Base-by-base conservation (phyloP, 2,113 vertebrate species). In the Oceanites oceanicus region DNA sequence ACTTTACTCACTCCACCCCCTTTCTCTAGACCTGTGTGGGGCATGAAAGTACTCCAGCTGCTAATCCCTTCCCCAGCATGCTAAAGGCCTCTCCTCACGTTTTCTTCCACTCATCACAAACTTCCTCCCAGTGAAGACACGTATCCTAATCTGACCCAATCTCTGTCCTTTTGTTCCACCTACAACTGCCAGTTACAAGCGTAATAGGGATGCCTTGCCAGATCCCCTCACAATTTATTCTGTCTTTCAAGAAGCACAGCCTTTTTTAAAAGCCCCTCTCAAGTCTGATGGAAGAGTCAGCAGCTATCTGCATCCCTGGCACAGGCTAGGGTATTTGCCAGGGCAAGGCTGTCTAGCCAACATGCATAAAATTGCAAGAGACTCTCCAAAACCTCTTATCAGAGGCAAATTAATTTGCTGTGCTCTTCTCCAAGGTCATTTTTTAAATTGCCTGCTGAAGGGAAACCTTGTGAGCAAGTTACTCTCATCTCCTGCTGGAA, bases 331-430 rank as follows among this genome's bases (percentile, higher is more conserved):
- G 90, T 89, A 44, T 49, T 88, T 96, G 62, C 92, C 77, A 72
- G 90, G 93, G 66, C 90, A 96, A 96, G 93, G 58, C 70, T 95
- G 36, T 79, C 70, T 74, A 90, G 71, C 77, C 95, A 95, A 90
- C 67, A 63, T 20, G 65, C 76, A 86, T 78, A 84, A 91, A 94
- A 94, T 94, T 84, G 65, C 61, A 86, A 86, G 52, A 78, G 59
- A 40, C 67, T 96, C 88, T 93, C 92, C 94, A 92, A 93, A 97
- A 77, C 55, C 56, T 86, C 88, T 93, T 83, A 90, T 91, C 72
- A 75, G 91, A 84, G 47, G 63, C 38, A 68, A 90, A 96, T 90
- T 94, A 85, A 76, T 94, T 96, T 88, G 55, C 73, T 84, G 27
- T 75, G 78, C 86, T 90, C 72, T 88, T 92, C 68, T 93, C 68